phyloP scores from a whole-genome alignment of 2,797 vertebrate species.

The Sarcophilus harrisii region DNA sequence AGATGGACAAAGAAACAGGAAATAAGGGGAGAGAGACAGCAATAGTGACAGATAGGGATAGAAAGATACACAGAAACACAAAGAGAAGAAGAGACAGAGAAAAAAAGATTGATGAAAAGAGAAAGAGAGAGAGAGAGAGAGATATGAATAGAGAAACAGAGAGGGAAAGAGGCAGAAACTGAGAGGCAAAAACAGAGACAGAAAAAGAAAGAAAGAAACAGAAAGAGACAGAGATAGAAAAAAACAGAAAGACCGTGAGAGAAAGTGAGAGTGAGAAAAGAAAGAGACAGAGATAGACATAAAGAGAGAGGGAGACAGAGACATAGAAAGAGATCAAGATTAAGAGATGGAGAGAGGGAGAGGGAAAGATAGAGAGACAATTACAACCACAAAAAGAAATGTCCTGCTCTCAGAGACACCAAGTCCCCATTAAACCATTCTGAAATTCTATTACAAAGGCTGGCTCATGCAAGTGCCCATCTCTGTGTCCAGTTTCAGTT shows the following conservation, averaged over 20 bases:
- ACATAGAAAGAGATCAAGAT: background rate
- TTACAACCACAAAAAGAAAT: background rate
- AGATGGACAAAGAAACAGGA: background rate
- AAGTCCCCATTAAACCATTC: background rate
- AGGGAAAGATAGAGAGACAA: background rate
- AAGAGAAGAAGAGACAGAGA: background rate
- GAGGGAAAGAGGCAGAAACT: background rate
- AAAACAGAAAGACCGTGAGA: too few relatives aligned
- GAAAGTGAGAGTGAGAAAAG: background rate
- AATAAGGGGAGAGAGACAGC: background rate
- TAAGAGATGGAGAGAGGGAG: too few relatives aligned
- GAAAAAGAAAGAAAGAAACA: background rate
- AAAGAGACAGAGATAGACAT: background rate
- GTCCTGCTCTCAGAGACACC: background rate
- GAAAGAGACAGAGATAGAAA: background rate
- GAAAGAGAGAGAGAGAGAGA: rapidly evolving
- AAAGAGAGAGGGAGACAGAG: background rate
- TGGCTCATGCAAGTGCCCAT: background rate
- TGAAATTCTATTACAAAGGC: background rate
- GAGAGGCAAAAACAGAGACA: too few relatives aligned
- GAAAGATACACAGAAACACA: background rate
- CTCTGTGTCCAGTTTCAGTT: background rate
- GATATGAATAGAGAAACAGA: background rate
- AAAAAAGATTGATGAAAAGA: background rate
- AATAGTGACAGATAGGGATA: background rate